phyloP scores from a whole-genome alignment of 1,140 invertebrate genomes.

The Drosophila melanica region DNA sequence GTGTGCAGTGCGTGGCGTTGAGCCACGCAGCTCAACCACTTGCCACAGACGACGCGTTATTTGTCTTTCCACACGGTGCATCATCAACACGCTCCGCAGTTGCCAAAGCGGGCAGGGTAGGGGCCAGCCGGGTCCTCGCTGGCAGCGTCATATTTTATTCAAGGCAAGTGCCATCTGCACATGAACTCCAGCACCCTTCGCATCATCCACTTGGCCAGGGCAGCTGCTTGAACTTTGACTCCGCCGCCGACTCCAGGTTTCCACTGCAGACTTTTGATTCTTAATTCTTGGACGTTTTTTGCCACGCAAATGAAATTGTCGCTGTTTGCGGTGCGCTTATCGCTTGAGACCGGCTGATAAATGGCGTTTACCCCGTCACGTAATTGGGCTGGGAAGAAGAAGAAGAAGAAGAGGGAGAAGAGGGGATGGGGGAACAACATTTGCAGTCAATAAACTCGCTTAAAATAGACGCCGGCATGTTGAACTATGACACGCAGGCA shows the following conservation, averaged over 20 bases:
- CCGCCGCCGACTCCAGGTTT: background rate
- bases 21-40: slow-evolving; percentile 45
- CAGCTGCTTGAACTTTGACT: slow-evolving; percentile 58
- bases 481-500: slow-evolving; percentile 74
- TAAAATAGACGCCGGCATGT: slow-evolving; percentile 60
- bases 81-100: slow-evolving; percentile 44
- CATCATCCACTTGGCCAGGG: slow-evolving; percentile 61
- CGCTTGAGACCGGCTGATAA: slow-evolving; percentile 44
- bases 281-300: slow-evolving; percentile 1
- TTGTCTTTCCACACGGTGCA: slow-evolving; percentile 76
- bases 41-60: slow-evolving; percentile 66
- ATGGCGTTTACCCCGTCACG: slow-evolving; percentile 20
- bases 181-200: slow-evolving; percentile 47
- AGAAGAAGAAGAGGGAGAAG: no score
- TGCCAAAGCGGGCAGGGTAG: background rate
- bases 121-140: slow-evolving; percentile 3
- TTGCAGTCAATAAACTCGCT: slow-evolving; percentile 68
- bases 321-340: slow-evolving; percentile 14
- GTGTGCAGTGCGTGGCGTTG: slow-evolving; percentile 31
- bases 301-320: slow-evolving; percentile 12
- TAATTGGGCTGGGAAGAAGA: slow-evolving; percentile 1
- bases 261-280: background rate
- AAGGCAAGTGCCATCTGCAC: slow-evolving; percentile 76
- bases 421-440: slow-evolving; percentile 25
- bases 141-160: slow-evolving; percentile 76